These are phyloP conservation scores for Hydrotaea cyrtoneurina DNA, from an alignment of 2,888 invertebrate genomes.

Conservation along the genomic window DNA sequence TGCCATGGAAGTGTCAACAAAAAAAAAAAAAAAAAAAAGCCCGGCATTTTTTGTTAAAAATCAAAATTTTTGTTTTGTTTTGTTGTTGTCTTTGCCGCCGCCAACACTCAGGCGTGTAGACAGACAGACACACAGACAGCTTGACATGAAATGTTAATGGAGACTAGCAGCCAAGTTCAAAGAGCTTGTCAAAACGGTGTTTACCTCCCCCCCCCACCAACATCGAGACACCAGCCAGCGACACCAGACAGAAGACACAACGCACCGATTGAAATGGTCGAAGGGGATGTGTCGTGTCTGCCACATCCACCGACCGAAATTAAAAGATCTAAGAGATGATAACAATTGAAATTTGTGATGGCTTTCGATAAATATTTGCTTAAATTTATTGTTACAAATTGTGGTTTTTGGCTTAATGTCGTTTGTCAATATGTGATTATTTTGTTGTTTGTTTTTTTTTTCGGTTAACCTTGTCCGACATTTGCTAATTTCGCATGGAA, in stretches of 20 bases:
- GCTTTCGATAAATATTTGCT: conserved; percentile 50
- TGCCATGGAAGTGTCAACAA: conserved; percentile 41
- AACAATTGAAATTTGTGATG: conserved; percentile 52
- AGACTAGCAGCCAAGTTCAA: conserved; percentile 53
- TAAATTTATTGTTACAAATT: conserved; percentile 44
- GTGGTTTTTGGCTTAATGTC: not conserved
- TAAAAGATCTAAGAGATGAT: conserved; percentile 37
- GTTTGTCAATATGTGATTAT: not conserved
- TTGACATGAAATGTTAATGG: conserved; percentile 22
- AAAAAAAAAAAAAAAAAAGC: conserved; percentile 16
- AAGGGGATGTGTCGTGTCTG: too few species aligned
- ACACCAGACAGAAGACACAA: too few species aligned
- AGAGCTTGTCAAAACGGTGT: conserved; percentile 49
- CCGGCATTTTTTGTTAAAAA: not conserved
- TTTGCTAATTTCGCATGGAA: conserved; percentile 44
- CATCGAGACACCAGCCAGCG: not conserved
- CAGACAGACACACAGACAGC: not conserved
- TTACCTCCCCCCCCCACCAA: conserved; percentile 7
- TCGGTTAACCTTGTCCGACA: conserved; percentile 49
- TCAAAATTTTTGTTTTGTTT: not conserved
- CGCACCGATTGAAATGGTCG: too few species aligned
- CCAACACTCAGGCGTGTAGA: not conserved
- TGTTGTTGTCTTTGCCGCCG: not conserved
- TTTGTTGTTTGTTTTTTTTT: not conserved
- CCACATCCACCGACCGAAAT: too few species aligned